Base-by-base conservation (phyloP, 2,888 invertebrate genomes). In the Lasioglossum lativentre region DNA sequence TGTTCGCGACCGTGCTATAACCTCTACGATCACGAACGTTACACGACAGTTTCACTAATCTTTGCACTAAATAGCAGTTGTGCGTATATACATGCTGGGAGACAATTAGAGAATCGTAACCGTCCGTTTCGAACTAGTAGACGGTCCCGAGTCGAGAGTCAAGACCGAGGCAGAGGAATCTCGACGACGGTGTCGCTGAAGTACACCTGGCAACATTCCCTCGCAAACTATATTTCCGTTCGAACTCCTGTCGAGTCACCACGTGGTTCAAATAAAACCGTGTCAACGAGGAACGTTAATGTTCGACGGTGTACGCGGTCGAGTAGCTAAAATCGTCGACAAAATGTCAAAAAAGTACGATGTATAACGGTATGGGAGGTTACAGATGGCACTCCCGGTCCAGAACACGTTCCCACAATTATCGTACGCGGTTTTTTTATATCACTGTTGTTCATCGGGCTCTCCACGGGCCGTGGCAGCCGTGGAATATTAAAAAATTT, bases 381-480 rank as follows among this genome's bases (percentile, higher is more conserved):
- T 91, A 91, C 92, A 92, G 91, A 91, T 92, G 92, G 90, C 82
- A 82, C 83, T 81, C 66, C 84, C 79, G 75, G 80, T 52, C 34
- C 63, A 38, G 4, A 63, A 10, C 42, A 38, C 56, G 45, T 71
- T n/a, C 52, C 34, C 34, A 0, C 71, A 38, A 78, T 75, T 70
- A 66, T 19, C 27, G n/a, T 34, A 19, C 38, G 42, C 19, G 66
- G 42, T 12, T 70, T 78, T 56, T 27, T n/a, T 19, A 63, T 75
- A 66, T n/a, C 73, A 23, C 40, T 6, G n/a, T 34, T 27, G n/a
- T 75, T 16, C 14, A 45, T 34, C 19, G 23, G 59, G 59, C 27
- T 68, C 78, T 73, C 30, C 40, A 6, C 68, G 38, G 23, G 0
- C 2, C 34, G 19, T 42, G 59, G 52, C 23, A 14, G 34, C 27